A percentile compares a stretch with the other conserved stretches of the same genome.
These are phyloP conservation scores for Nycticryphes semicollaris DNA, from an alignment of 2,113 vertebrate genomes.

Conservation along the genomic window DNA sequence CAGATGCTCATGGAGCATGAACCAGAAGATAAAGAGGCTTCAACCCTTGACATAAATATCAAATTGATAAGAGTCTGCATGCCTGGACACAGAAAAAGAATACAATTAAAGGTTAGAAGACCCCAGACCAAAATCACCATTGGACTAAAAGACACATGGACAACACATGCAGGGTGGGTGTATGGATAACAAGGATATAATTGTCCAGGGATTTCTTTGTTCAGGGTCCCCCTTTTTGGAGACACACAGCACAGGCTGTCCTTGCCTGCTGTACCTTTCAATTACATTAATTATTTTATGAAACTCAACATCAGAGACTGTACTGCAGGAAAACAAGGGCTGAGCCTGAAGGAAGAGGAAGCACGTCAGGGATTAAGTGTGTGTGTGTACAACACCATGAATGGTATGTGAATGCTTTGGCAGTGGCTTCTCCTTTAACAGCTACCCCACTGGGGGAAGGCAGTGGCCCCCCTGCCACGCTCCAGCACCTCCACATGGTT, in stretches of 20 bases:
- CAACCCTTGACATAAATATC: background rate
- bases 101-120: background rate
- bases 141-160: background rate
- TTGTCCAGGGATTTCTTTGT: background rate
- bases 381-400: background rate
- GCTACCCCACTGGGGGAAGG: accelerated
- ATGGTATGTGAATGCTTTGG: background rate
- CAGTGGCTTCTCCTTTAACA: background rate
- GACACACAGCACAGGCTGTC: background rate
- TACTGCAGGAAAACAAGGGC: background rate
- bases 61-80: background rate
- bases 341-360: background rate
- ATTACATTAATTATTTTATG: background rate
- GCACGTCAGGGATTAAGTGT: no score
- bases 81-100: background rate
- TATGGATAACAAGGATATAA: background rate
- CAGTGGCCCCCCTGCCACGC: accelerated
- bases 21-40: background rate
- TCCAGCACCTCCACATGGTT: accelerated
- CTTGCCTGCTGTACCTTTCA: background rate
- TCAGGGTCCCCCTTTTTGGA: background rate
- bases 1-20: background rate
- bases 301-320: background rate
- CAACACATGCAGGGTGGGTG: background rate
- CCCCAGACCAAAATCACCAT: background rate